Evolutionary conservation across 2,888 invertebrate genomes (phyloP), one percentile per base, ranked within the genome.

Genomic region (Epicampocera succincta): DNA sequence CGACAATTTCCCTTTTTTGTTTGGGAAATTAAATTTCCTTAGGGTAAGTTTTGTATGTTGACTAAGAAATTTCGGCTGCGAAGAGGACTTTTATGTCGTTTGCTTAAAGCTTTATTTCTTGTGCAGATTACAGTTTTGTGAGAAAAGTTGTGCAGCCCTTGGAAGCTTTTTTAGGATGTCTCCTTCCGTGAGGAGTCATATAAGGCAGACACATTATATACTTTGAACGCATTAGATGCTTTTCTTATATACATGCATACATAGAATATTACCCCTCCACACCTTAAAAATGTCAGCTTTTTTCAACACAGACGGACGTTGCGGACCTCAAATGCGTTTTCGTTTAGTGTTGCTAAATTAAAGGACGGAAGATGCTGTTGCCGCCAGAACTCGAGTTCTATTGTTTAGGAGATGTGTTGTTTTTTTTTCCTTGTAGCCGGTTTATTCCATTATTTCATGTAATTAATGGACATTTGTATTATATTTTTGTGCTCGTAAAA

Each of bases 401-500:
- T 72, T 68, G 61, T 77, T 72, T 48, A 63, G 11, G 11, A 40
- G n/a, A 46, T 21, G 2, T 25, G n/a, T 58, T 17, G 48, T 21
- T 56, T 48, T 50, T 68, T 73, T 66, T 48, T 21, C 25, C 71
- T 60, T 48, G 61, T 71, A 15, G 60, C 29, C 25, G 25, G 38
- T 25, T 61, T 46, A 42, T 46, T 56, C 54, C 77, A 68, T 73
- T 83, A 80, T 65, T 84, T 82, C 79, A 86, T 88, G 87, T 87
- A 87, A 88, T 89, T 89, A 88, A 88, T 87, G 87, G 84, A 84
- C 86, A 87, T 88, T 89, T 88, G 87, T 88, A 88, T 88, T 89
- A 88, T 88, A 88, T 89, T 68, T 61, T 88, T 88, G 87, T 85
- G 87, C 86, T 88, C 88, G 86, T 89, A 89, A 88, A 88, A 87